Evolutionary conservation across 2,888 invertebrate species (phyloP).

Genomic region (Drosophila mayaguana): DNA sequence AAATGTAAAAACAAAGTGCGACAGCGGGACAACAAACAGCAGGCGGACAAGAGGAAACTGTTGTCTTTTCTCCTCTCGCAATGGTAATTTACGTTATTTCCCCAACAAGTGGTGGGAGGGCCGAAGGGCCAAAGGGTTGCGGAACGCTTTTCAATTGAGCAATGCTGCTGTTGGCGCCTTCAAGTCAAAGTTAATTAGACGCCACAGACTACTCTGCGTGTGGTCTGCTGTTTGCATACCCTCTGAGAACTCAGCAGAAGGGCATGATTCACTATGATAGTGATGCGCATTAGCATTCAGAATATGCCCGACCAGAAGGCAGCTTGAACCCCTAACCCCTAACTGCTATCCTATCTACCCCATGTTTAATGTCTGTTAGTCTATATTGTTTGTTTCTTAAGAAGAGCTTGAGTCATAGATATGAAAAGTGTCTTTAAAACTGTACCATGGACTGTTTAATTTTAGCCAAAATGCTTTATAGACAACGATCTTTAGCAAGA

Average conservation of each 20-base stretch:
- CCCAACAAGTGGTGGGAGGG: slow-evolving; percentile 30
- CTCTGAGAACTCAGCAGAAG: not conserved
- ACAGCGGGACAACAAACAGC: not conserved
- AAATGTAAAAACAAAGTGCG: slow-evolving; percentile 10
- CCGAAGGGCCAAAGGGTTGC: not conserved
- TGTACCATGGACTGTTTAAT: no score
- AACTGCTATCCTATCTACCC: no score
- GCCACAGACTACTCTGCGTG: slow-evolving; percentile 6
- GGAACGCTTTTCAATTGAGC: slow-evolving; percentile 70
- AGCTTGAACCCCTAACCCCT: no score
- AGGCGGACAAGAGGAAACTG: slow-evolving; percentile 18
- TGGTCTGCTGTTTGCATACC: slow-evolving; percentile 18
- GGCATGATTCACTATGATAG: not conserved
- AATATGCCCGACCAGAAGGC: not conserved
- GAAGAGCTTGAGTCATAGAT: no score
- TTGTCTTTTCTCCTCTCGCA: slow-evolving; percentile 8
- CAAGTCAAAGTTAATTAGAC: slow-evolving; percentile 56
- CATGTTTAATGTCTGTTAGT: no score
- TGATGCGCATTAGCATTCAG: not conserved
- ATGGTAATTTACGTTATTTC: slow-evolving; percentile 72
- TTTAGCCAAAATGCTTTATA: no score
- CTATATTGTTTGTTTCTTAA: no score
- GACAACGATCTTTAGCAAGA: no score
- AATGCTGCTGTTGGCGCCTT: slow-evolving; percentile 55
- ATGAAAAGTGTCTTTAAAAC: no score